Percentiles rank a stretch among this genome's conserved stretches.
Evolutionary conservation across 30 jellyfish, hydroid and myxozoan species (phyloP).

Genomic region (Hydractinia echinata): DNA sequence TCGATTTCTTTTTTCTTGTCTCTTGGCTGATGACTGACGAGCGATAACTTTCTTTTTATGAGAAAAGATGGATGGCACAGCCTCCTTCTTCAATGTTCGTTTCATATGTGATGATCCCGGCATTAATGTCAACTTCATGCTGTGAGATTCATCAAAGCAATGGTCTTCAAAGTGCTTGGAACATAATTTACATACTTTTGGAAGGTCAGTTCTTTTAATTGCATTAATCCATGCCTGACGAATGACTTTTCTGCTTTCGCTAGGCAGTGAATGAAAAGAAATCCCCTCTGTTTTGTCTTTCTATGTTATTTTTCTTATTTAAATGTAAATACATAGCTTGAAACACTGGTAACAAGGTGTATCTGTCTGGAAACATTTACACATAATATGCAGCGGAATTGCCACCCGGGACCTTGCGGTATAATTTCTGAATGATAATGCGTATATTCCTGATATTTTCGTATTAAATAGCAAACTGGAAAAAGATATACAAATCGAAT

Average conservation of each 20-base stretch:
- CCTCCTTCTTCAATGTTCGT: neutral
- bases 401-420: no score
- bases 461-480: no score
- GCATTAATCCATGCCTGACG: conserved; percentile 13
- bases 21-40: neutral
- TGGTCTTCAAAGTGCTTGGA: neutral
- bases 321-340: no score
- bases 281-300: neutral
- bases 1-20: neutral
- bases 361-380: no score
- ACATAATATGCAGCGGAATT: no score
- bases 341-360: no score
- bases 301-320: no score
- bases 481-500: no score
- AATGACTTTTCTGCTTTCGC: neutral
- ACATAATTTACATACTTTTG: neutral
- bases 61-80: neutral
- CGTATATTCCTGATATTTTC: no score
- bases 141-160: neutral
- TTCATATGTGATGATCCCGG: neutral
- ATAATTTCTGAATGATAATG: no score
- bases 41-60: neutral
- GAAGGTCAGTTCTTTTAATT: neutral
- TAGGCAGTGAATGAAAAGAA: neutral
- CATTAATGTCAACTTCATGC: neutral